These are phyloP conservation scores for Diplodus puntazzo DNA, from an alignment of 2,797 vertebrate species.

Conservation along the genomic window DNA sequence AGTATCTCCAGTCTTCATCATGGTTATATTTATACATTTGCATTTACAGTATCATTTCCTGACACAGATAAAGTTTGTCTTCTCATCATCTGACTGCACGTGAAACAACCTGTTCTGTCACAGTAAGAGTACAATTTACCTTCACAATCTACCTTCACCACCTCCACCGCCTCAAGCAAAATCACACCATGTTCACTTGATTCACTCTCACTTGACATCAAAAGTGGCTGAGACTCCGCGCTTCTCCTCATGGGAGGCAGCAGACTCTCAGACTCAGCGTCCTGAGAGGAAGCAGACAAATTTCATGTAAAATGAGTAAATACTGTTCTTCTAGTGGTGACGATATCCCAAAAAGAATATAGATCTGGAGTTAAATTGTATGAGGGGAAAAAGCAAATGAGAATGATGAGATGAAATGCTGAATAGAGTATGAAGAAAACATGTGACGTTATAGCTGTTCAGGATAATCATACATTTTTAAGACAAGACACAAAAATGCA, in stretches of 20 bases:
- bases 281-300: constrained; percentile 53
- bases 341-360: neutral
- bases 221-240: neutral
- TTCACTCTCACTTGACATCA: neutral
- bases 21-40: too few relatives aligned
- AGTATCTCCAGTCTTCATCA: too few relatives aligned
- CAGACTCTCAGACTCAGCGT: constrained; percentile 67
- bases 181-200: fast-evolving
- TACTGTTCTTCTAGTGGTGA: neutral
- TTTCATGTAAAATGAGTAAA: neutral
- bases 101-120: neutral
- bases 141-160: neutral
- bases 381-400: neutral
- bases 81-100: neutral
- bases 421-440: neutral
- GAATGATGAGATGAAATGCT: neutral
- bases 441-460: neutral
- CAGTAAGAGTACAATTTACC: constrained; percentile 5
- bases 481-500: neutral
- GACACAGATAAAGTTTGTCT: neutral
- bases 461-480: neutral
- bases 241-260: constrained; percentile 18
- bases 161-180: neutral
- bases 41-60: neutral
- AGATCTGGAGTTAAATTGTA: neutral